Conservation (phyloP, 2,113 vertebrate species). For the Rhinolophus ferrumequinum region DNA sequence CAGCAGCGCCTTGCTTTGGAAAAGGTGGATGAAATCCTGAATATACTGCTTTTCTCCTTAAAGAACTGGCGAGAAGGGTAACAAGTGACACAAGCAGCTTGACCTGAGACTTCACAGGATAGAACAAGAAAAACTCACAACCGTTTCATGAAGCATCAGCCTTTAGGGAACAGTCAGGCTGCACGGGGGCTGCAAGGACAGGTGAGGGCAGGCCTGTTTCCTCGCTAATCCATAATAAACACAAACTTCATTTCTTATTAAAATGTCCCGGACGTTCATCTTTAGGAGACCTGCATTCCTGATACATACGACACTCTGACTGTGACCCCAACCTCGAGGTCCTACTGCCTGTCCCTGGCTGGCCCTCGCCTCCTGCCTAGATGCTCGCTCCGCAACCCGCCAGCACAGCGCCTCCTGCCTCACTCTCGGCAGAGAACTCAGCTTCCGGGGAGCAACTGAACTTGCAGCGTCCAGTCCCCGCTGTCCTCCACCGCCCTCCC, state of each 20-base stretch:
- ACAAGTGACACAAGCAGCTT: background rate
- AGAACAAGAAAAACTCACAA: background rate
- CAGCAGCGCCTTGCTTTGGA: background rate
- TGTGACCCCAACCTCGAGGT: background rate
- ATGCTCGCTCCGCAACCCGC: too few relatives aligned
- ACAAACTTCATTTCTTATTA: background rate
- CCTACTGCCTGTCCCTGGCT: background rate
- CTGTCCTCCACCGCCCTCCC: background rate
- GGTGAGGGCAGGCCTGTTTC: background rate
- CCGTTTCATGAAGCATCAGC: too few relatives aligned
- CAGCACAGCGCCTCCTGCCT: too few relatives aligned
- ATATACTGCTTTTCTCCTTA: background rate
- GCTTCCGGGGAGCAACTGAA: background rate
- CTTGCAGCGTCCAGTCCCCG: background rate
- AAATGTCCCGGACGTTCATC: background rate
- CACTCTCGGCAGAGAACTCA: background rate
- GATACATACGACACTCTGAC: background rate
- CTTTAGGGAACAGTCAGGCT: background rate
- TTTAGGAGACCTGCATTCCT: background rate
- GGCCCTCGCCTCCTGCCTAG: background rate
- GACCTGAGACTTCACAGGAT: background rate
- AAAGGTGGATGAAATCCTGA: background rate
- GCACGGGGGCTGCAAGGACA: background rate
- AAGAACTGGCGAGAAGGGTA: background rate
- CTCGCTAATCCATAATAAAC: background rate